Evolutionary conservation across 1,140 invertebrate species (phyloP).

Genomic region (Drosophila ironensis): DNA sequence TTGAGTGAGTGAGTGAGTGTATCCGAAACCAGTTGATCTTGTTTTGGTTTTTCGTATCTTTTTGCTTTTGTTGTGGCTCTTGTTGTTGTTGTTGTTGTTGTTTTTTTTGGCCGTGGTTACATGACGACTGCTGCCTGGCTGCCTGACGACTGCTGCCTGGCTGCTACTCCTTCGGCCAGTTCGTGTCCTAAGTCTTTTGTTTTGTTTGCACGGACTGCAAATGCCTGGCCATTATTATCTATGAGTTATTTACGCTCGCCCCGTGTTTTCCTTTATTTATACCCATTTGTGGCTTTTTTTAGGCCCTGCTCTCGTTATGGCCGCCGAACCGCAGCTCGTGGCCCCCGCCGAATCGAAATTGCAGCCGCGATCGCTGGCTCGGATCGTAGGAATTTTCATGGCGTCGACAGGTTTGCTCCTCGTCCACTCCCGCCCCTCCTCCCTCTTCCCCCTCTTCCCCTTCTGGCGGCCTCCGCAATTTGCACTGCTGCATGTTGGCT

Average conservation of each 20-base stretch:
- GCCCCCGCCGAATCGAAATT: conserved; percentile 42
- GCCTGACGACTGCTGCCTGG: conserved; percentile 39
- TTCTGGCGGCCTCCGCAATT: conserved; percentile 37
- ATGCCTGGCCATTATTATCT: conserved; percentile 72
- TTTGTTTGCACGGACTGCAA: conserved; percentile 60
- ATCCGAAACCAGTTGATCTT: conserved; percentile 74
- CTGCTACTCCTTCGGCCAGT: conserved; percentile 59
- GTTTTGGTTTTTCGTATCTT: no score
- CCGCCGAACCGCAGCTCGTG: conserved; percentile 57
- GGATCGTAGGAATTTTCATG: conserved; percentile 40
- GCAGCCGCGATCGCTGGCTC: conserved; percentile 8
- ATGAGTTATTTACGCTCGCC: conserved; percentile 73
- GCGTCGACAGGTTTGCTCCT: conserved; percentile 43
- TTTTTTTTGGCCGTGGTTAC: conserved; percentile 53
- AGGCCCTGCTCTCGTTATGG: conserved; percentile 60
- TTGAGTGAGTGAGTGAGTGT: conserved; percentile 63
- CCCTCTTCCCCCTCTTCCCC: not conserved
- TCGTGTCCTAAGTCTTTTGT: conserved; percentile 79
- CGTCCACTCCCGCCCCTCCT: not conserved
- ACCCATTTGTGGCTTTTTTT: conserved; percentile 5
- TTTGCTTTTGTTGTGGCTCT: no score
- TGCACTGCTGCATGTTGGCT: conserved; percentile 53
- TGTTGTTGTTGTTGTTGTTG: conserved; percentile 78
- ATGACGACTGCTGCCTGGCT: conserved; percentile 42
- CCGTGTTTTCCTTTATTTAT: not conserved